These are phyloP conservation scores for Cyprinus carpio DNA, from an alignment of 2,113 vertebrate genomes.

Conservation along the genomic window DNA sequence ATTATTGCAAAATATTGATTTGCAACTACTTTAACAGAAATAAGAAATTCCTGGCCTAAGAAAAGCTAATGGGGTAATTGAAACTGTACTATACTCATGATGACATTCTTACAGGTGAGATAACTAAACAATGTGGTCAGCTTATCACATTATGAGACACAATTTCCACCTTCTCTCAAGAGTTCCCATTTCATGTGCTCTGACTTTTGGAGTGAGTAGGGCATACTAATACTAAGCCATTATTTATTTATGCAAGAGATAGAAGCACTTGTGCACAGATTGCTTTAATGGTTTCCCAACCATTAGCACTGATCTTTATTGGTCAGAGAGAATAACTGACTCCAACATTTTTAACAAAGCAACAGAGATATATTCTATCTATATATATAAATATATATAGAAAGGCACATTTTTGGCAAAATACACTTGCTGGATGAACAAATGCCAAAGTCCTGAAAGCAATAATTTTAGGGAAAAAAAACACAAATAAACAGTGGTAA, in stretches of 20 bases:
- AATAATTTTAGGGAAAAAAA: constrained; percentile 29
- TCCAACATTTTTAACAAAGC: constrained; percentile 61
- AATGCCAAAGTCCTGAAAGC: constrained; percentile 9
- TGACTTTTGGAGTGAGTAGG: too few species aligned
- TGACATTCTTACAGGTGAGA: neutral
- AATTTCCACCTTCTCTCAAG: neutral
- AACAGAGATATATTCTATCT: constrained; percentile 71
- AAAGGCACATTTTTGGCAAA: constrained; percentile 77
- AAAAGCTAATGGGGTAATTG: neutral
- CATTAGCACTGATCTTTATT: constrained; percentile 23
- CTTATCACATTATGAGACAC: neutral
- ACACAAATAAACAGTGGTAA: constrained; percentile 65
- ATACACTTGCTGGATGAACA: constrained; percentile 71
- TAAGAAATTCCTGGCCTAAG: neutral
- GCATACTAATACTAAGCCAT: neutral
- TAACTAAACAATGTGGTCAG: too few species aligned
- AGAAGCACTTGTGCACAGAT: constrained; percentile 5
- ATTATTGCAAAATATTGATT: neutral
- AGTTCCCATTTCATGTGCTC: neutral
- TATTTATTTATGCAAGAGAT: constrained; percentile 1
- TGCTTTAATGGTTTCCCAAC: constrained; percentile 21
- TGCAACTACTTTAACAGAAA: neutral
- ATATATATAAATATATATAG: constrained; percentile 69
- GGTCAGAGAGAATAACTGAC: constrained; percentile 22
- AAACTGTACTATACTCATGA: neutral